Base-by-base conservation (phyloP, 2,113 vertebrate species). In the Pelodiscus sinensis region DNA sequence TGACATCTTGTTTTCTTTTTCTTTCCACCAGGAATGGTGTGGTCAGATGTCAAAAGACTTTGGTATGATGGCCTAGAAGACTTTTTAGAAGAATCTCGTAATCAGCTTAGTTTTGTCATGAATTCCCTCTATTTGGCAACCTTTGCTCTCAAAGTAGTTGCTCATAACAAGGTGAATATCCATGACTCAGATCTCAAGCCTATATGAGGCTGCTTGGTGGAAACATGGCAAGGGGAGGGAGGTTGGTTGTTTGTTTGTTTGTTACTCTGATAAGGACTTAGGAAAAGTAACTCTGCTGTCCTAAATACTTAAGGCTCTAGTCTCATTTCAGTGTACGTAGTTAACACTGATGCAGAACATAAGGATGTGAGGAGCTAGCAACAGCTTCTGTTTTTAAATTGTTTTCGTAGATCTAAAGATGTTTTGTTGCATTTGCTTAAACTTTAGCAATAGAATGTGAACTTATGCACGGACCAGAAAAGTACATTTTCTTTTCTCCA, bases 51-150 rank as follows among this genome's bases (percentile, higher is more conserved):
- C 96, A 99, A 99, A 97, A 98, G 99, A 54, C 98, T 99, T 65
- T 99, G 99, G 99, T 99, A 99, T 95, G 98, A 99, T 87, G 99
- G 99, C 6, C 97, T 99, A 96, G 99, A 99, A 97, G 99, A 99
- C 95, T 99, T 99, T 92, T 95, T 99, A 97, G 99, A 99, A 81
- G 99, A 99, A 97, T 99, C 99, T 1, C 98, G 99, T 94, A 99
- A 99, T 97, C 99, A 99, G 96, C 98, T 99, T 96, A 99, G 99
- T 97, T 99, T 99, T 96, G 99, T 99, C 91, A 99, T 99, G 99
- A 99, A 99, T 97, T 99, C 99, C 19, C 98, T 99, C 57, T 99
- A 99, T 97, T 97, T 99, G 88, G 99, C 99, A 94, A 99, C 99
- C 77, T 99, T 99, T 95, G 98, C 99, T 77, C 99, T 99, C 80